phyloP scores from a whole-genome alignment of 2,888 invertebrate species.

The Xestia sexstrigata region DNA sequence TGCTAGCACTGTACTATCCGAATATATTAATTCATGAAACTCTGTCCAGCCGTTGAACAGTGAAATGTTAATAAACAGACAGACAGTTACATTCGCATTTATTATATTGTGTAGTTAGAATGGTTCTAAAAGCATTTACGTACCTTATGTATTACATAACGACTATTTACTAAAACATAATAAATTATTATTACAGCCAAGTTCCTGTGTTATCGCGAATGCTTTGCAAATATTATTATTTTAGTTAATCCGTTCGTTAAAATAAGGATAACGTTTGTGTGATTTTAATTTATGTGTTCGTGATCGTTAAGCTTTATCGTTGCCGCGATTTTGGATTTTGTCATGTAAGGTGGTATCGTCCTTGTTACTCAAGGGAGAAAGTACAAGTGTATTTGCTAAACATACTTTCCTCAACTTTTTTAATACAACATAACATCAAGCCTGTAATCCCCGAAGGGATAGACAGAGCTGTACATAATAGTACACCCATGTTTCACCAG shows the following conservation, averaged over 20 bases:
- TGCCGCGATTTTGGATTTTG: constrained; percentile 38
- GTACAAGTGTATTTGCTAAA: not conserved
- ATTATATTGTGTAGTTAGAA: not conserved
- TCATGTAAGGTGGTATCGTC: not conserved
- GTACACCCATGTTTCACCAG: not conserved
- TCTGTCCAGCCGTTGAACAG: not conserved
- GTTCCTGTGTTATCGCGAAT: constrained; percentile 19
- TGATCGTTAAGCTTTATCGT: constrained; percentile 38
- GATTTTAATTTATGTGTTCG: constrained; percentile 52
- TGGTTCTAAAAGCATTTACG: not conserved
- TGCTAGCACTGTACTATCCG: not conserved
- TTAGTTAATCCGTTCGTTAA: constrained; percentile 49
- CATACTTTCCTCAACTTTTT: not conserved
- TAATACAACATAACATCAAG: not conserved
- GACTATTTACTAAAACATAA: constrained; percentile 38
- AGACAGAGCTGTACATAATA: not conserved
- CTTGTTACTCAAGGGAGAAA: not conserved
- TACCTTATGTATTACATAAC: not conserved
- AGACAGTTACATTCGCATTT: not conserved
- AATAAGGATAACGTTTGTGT: constrained; percentile 57
- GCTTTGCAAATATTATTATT: constrained; percentile 54
- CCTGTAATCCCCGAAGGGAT: rapidly evolving
- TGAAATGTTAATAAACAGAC: not conserved
- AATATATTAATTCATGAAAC: not conserved
- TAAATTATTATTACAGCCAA: constrained; percentile 36